Evolutionary conservation across 2,797 vertebrate species (phyloP), one percentile per base, ranked within the genome.

Genomic region (Poecilia velifera): DNA sequence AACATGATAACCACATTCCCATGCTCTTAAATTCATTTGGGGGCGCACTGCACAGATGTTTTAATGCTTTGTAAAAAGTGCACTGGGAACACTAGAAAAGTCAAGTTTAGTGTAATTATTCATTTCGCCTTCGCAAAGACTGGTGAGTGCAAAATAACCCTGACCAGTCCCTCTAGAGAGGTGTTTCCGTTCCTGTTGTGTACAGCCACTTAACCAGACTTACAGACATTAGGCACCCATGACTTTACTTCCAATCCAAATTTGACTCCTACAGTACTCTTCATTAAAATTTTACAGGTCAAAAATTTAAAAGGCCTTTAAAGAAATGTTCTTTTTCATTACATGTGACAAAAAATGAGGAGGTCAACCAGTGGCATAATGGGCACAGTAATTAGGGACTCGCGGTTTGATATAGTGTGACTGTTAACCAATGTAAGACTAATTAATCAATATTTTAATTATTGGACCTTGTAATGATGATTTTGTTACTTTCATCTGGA

Each of bases 361-460:
- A 96, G 97, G 98, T 98, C 96, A 97, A 96, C 96, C 96, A 94
- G 93, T 96, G 96, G 96, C 96, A 96, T 97, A 97, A 98, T 97
- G 7, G 94, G 96, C 85, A 88, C 90, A 84, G 97, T 98, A 98
- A 98, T 99, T 98, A 98, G 96, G 96, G 97, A 93, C 96, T 97
- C 95, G 95, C 93, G 96, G 97, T 97, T 97, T 98, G 97, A 98
- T 98, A 97, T 97, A 96, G 96, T 98, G 97, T 98, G 97, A 98
- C 97, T 98, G 96, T 96, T 98, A 97, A 98, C 98, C 98, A 97
- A 97, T 98, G 97, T 97, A 97, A 96, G 95, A 96, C 97, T 98
- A 99, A 99, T 99, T 97, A 98, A 98, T 99, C 97, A 97, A 99
- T 99, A 99, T 98, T 97, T 98, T 98, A 98, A 98, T 99, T 98